phyloP scores from a whole-genome alignment of 2,113 vertebrate species.

The Chamaetylas fuelleborni region DNA sequence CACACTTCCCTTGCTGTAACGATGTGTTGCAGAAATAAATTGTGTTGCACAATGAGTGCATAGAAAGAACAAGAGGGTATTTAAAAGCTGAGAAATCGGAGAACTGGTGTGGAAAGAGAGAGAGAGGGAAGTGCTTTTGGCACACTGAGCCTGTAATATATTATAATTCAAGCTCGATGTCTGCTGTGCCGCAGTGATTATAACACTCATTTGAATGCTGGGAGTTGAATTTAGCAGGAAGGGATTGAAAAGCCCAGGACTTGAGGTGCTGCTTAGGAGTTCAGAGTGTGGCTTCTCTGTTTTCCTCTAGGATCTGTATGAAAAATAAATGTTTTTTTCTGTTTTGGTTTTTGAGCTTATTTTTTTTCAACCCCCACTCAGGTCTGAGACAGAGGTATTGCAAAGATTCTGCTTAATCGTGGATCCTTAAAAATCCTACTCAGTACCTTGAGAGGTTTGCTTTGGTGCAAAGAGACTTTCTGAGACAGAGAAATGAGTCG shows the following conservation, averaged over 20 bases:
- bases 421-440: not conserved
- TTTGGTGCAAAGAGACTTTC: not conserved
- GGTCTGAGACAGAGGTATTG: not conserved
- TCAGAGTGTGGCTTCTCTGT: not conserved
- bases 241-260: not conserved
- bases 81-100: slow-evolving; percentile 55
- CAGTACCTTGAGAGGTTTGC: not conserved
- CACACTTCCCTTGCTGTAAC: slow-evolving; percentile 37
- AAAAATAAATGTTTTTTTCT: not conserved
- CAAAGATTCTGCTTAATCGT: not conserved
- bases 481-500: not conserved
- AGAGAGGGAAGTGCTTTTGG: slow-evolving; percentile 40
- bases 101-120: slow-evolving; percentile 23
- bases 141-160: not conserved
- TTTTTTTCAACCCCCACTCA: not conserved
- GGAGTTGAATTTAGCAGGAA: not conserved
- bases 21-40: slow-evolving; percentile 58
- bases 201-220: slow-evolving; percentile 1
- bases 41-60: slow-evolving; percentile 34
- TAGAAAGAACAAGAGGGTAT: slow-evolving; percentile 58
- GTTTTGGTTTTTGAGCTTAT: not conserved
- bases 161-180: slow-evolving; percentile 34
- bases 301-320: not conserved
- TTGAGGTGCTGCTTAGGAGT: not conserved
- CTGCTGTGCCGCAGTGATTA: not conserved